Conservation (phyloP, 2,888 invertebrate species). For the Apodemia mormo region DNA sequence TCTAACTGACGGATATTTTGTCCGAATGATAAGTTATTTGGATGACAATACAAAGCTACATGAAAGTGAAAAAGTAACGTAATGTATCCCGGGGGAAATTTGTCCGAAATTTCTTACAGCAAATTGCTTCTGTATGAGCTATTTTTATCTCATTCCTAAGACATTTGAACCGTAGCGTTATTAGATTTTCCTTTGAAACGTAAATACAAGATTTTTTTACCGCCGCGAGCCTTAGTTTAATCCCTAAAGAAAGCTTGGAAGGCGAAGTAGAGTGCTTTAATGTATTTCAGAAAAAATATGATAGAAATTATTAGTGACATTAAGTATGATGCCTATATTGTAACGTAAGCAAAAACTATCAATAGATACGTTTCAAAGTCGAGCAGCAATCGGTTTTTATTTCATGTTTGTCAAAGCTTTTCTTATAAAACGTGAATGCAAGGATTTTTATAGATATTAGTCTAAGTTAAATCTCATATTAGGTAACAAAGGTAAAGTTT, state of each 20-base stretch:
- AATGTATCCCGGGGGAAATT: conserved; percentile 63
- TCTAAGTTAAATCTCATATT: background rate
- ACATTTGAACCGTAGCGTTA: conserved; percentile 6
- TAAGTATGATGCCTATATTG: too few species aligned
- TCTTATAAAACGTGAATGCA: background rate
- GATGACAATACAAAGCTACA: conserved; percentile 21
- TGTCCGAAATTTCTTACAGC: conserved; percentile 46
- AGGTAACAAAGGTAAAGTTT: background rate
- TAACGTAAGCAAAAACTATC: too few species aligned
- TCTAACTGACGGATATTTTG: conserved; percentile 3
- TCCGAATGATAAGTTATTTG: conserved; percentile 5
- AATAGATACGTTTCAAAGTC: too few species aligned
- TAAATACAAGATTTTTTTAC: conserved; percentile 3
- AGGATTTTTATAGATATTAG: background rate
- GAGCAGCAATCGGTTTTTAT: too few species aligned
- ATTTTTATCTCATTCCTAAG: conserved; percentile 20
- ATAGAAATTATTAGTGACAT: background rate
- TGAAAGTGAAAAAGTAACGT: conserved; percentile 43
- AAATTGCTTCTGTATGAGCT: conserved; percentile 49
- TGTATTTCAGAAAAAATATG: background rate
- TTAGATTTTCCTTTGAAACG: conserved; percentile 3
- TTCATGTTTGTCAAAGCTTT: background rate
- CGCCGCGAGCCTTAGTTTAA: background rate
- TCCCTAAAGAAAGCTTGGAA: background rate
- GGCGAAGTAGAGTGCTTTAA: background rate